Evolutionary conservation across 2,888 invertebrate genomes (phyloP).

Genomic region (Amphipoea oculea): DNA sequence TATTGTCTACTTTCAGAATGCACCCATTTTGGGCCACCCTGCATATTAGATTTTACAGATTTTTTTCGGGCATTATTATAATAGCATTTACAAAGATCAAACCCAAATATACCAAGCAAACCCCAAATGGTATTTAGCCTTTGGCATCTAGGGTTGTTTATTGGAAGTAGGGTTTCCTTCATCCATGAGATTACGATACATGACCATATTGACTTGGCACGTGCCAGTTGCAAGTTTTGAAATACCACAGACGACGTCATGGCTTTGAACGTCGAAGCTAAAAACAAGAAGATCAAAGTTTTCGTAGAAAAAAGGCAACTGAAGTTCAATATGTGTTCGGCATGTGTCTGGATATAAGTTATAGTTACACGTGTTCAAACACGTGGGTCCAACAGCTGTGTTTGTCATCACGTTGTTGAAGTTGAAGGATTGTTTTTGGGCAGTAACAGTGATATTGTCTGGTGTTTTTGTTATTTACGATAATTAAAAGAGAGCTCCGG

Average conservation of each 20-base stretch:
- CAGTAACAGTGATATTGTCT: background rate
- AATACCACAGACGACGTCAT: slow-evolving; percentile 7
- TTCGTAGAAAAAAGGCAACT: slow-evolving; percentile 29
- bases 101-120: slow-evolving; percentile 4
- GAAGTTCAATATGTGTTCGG: slow-evolving; percentile 44
- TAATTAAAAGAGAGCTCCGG: too few species aligned
- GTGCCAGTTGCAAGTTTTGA: slow-evolving; percentile 41
- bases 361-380: slow-evolving; percentile 48
- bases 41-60: background rate
- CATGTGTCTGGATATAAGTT: slow-evolving; percentile 41
- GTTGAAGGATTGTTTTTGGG: slow-evolving; percentile 10
- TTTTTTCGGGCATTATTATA: background rate
- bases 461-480: background rate
- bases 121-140: slow-evolving; percentile 16
- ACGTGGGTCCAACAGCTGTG: slow-evolving; percentile 51
- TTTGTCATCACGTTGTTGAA: slow-evolving; percentile 20
- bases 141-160: slow-evolving; percentile 10
- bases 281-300: slow-evolving; percentile 21
- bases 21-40: background rate
- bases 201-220: slow-evolving; percentile 50
- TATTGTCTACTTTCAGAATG: background rate
- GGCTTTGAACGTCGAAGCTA: slow-evolving; percentile 10
- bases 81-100: background rate
- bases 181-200: slow-evolving; percentile 40
- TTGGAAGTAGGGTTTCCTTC: slow-evolving; percentile 2